Conservation (phyloP, 2,797 vertebrate species). For the Phoebastria nigripes region DNA sequence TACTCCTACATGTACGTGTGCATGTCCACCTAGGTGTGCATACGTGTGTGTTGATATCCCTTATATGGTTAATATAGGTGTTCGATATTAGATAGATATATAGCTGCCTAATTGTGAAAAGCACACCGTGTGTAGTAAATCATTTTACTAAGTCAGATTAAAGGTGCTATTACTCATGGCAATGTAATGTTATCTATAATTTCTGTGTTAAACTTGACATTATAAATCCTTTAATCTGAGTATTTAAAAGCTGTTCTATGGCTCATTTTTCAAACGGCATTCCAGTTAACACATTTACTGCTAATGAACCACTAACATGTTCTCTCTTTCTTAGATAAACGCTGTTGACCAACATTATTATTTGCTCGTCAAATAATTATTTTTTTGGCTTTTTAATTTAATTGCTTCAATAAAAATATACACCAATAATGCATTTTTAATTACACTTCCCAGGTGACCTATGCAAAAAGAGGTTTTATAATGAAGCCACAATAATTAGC, state of each 20-base stretch:
- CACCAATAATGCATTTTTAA: slow-evolving; percentile 99
- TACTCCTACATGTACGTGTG: not conserved
- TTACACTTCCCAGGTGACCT: slow-evolving; percentile 98
- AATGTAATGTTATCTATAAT: slow-evolving; percentile 83
- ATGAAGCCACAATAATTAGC: slow-evolving; percentile 96
- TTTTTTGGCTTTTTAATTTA: slow-evolving; percentile 97
- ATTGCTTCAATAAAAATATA: slow-evolving; percentile 98
- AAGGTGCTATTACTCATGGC: slow-evolving; percentile 81
- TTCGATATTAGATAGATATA: slow-evolving; percentile 12
- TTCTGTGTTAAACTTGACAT: slow-evolving; percentile 93
- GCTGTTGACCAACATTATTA: slow-evolving; percentile 99
- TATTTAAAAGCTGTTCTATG: slow-evolving; percentile 87
- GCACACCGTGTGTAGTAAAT: slow-evolving; percentile 64
- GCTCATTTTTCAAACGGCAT: slow-evolving; percentile 90
- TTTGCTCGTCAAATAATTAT: slow-evolving; percentile 93
- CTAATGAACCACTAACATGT: slow-evolving; percentile 85
- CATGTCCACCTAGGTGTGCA: not conserved
- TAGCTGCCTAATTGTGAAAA: slow-evolving; percentile 51
- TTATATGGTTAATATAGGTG: not conserved
- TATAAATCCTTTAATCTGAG: slow-evolving; percentile 96
- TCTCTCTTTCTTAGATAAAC: slow-evolving; percentile 89
- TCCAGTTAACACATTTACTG: slow-evolving; percentile 89
- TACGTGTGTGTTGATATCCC: not conserved
- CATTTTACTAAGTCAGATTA: slow-evolving; percentile 80
- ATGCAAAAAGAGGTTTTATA: slow-evolving; percentile 95